Base-by-base conservation (phyloP, 2,888 invertebrate genomes). In the Arrhopalites spinosus region DNA sequence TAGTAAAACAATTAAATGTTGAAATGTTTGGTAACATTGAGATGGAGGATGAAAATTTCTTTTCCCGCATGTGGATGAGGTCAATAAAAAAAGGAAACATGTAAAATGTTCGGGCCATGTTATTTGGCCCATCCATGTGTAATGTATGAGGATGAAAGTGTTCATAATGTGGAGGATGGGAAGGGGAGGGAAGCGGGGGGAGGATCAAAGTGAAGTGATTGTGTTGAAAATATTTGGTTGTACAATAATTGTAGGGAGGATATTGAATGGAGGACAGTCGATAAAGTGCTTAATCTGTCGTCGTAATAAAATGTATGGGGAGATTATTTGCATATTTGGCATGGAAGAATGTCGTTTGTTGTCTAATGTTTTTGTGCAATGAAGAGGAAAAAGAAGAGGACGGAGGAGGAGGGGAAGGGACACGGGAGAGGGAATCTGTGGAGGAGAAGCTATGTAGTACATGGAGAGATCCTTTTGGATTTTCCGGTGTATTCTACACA, bases 271-370 rank as follows among this genome's bases (percentile, higher is more conserved):
- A 36, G 73, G 76, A 73, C 47, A 76, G 72, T 76, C 67, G 76
- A 77, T 72, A 77, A n/a, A 77, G 75, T 70, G 74, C 73, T 77
- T 77, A 75, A 77, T 77, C 75, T 77, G 77, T 77, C 77, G 72
- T 71, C 47, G 74, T 75, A 75, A 77, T 77, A 75, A 77, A 77
- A 77, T 77, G 73, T 77, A 77, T 77, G 77, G 77, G 77, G 67
- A 71, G 68, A 77, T 77, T 74, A 77, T 77, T 77, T 77, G 77
- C 77, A 77, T 77, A 77, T 77, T 76, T 76, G 63, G 43, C 53
- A 64, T 73, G 53, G 61, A 76, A 76, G 73, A 73, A 76, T 73
- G 76, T 76, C 73, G 73, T 76, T 76, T 76, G 76, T 73, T 76
- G 76, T 76, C 61, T 63, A 67, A 73, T 66, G 66, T 66, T 73